Evolutionary conservation across 2,113 vertebrate genomes (phyloP).

Genomic region (Raja brachyura): DNA sequence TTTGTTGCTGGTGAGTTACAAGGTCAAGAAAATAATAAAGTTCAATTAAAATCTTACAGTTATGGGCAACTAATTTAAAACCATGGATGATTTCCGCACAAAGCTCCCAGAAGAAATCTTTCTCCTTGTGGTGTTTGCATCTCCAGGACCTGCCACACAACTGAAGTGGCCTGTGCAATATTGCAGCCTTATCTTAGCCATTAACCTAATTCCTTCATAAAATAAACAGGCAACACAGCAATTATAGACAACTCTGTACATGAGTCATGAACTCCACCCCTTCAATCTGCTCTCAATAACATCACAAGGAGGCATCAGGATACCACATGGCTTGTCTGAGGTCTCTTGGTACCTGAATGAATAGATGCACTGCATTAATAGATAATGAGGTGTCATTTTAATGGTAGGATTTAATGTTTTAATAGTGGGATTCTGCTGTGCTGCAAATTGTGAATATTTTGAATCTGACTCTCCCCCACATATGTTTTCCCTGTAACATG

Average conservation of each 20-base stretch:
- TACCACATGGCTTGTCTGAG: neutral
- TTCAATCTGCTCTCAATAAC: neutral
- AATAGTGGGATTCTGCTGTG: too few relatives aligned
- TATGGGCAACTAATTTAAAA: neutral
- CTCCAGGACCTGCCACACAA: neutral
- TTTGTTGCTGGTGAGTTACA: conserved; percentile 2
- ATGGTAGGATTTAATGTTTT: too few relatives aligned
- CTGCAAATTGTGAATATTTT: neutral
- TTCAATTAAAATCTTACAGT: neutral
- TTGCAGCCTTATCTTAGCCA: neutral
- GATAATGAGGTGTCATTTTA: neutral
- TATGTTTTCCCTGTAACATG: neutral
- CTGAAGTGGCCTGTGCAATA: neutral
- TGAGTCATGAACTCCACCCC: neutral
- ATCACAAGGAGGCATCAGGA: neutral
- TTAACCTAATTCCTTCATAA: neutral
- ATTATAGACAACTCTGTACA: neutral
- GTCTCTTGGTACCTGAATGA: neutral
- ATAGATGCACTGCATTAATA: neutral
- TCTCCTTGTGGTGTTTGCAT: neutral
- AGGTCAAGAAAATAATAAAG: neutral
- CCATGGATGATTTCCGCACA: neutral
- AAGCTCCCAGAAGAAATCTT: neutral
- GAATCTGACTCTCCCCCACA: neutral
- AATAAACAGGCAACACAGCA: neutral